Base-by-base conservation (phyloP, 53 echinoderm and acorn worm genomes). In the Holothuria leucospilota region DNA sequence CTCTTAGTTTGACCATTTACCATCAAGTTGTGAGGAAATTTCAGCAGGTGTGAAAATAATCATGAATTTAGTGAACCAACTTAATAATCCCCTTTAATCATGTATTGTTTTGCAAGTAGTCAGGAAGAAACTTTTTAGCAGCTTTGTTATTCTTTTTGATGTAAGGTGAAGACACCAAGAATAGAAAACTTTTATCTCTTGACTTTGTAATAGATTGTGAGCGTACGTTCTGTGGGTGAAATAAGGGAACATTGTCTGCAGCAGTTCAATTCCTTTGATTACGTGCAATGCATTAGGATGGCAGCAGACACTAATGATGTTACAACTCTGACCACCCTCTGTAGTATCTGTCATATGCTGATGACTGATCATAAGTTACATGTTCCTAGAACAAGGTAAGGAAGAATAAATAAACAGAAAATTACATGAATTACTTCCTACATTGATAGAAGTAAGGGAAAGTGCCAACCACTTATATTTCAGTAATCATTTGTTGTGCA, bases 221-320 rank as follows among this genome's bases (percentile, higher is more conserved):
- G 81, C 52, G 93, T 90, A 38, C 93, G 93, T 2, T 89, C 93
- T 30, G 82, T 97, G 39, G 82, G 67, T 13, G 94, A 95, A 63
- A 93, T 97, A 40, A 87, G 95, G n/a, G 95, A 97, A 60, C 90
- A 97, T 42, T 97, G 98, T 69, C 89, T 97, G 18, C 93, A 92
- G 61, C 89, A 91, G 78, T 64, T 97, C 69, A 97, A 90, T 74
- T 86, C 92, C 2, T 66, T 86, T 16, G 68, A 78, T 29, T 91
- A 97, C 21, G 93, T 93, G 78, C 88, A 90, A 29, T 89, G 90
- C n/a, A 84, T 97, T 4, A 85, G 90, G 26, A 70, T 84, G 1
- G 90, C 90, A 2, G 88, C 88, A 58, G 79, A 89, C 7, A 78
- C 92, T 49, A 86, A 86, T 39, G 70, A 88, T 20, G 86, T 92